A percentile compares a stretch with the other conserved stretches of the same genome.
phyloP scores from a whole-genome alignment of 1,140 invertebrate genomes.

The Trialeurodes vaporariorum region DNA sequence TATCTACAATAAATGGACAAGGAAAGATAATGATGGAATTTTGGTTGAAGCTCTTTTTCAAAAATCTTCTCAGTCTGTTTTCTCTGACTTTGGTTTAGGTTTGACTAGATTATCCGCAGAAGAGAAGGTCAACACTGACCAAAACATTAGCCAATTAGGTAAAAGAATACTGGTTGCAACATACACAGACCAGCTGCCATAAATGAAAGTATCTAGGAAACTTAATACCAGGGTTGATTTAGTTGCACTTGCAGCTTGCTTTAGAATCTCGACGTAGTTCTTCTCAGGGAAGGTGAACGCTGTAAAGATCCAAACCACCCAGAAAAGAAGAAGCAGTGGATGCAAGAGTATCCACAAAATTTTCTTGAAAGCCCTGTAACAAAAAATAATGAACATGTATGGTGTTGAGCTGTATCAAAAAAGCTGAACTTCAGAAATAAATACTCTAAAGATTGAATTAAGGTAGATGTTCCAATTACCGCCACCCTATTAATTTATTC shows the following conservation, averaged over 20 bases:
- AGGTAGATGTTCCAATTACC: no score
- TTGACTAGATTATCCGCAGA: no score
- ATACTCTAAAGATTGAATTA: no score
- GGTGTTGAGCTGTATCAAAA: no score
- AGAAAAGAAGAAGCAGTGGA: slow-evolving; percentile 48
- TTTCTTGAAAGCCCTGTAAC: slow-evolving; percentile 33
- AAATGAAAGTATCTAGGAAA: slow-evolving; percentile 67
- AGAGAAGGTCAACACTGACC: slow-evolving; percentile 29
- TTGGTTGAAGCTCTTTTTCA: no score
- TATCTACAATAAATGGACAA: no score
- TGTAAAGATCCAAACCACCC: slow-evolving; percentile 47
- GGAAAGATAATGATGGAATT: no score
- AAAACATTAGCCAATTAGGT: slow-evolving; percentile 49
- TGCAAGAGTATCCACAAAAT: slow-evolving; percentile 52
- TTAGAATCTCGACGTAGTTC: slow-evolving; percentile 35
- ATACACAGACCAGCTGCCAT: slow-evolving; percentile 51
- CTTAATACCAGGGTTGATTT: slow-evolving; percentile 66
- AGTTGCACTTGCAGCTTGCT: slow-evolving; percentile 46
- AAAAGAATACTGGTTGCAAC: slow-evolving; percentile 42
- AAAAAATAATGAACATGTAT: slow-evolving; percentile 24
- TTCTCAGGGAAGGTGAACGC: slow-evolving; percentile 49
- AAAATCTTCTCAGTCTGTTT: no score
- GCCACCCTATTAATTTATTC: no score
- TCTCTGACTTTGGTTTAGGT: no score
- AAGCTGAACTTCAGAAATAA: no score